Conservation (phyloP, 2,888 invertebrate species). For the Euphydryas editha region DNA sequence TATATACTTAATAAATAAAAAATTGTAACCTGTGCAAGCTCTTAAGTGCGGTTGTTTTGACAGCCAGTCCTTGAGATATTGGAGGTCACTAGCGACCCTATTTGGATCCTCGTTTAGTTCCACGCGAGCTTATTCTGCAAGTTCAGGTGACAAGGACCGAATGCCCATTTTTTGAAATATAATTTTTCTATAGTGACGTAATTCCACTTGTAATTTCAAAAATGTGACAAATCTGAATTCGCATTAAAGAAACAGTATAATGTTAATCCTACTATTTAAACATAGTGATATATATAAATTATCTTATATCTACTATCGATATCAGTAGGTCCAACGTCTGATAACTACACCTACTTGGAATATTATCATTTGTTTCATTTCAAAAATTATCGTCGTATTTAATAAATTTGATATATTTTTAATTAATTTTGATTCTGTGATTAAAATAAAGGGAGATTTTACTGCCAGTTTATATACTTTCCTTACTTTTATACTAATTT, state of each 20-base stretch:
- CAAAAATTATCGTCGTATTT: no score
- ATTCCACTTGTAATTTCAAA: background rate
- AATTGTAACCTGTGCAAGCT: slow-evolving; percentile 59
- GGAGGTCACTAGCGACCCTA: slow-evolving; percentile 66
- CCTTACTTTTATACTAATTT: no score
- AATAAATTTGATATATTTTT: no score
- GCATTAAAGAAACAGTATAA: background rate
- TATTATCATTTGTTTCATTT: no score
- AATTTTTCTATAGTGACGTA: background rate
- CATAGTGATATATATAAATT: background rate
- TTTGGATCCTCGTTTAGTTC: slow-evolving; percentile 80
- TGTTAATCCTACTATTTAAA: background rate
- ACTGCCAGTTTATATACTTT: no score
- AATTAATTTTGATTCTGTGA: no score
- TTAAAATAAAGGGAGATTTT: no score
- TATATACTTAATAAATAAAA: no score
- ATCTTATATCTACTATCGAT: slow-evolving; percentile 2
- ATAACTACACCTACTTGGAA: background rate
- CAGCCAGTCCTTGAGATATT: slow-evolving; percentile 79
- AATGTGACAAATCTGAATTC: no score
- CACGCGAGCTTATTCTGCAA: slow-evolving; percentile 63
- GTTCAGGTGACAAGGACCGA: slow-evolving; percentile 50
- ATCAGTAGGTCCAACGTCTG: background rate
- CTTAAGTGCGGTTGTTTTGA: slow-evolving; percentile 78
- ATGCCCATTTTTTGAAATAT: slow-evolving; percentile 45